Evolutionary conservation across 2,113 vertebrate genomes (phyloP), one percentile per base, ranked within the genome.

Genomic region (Platycercus adscitus): DNA sequence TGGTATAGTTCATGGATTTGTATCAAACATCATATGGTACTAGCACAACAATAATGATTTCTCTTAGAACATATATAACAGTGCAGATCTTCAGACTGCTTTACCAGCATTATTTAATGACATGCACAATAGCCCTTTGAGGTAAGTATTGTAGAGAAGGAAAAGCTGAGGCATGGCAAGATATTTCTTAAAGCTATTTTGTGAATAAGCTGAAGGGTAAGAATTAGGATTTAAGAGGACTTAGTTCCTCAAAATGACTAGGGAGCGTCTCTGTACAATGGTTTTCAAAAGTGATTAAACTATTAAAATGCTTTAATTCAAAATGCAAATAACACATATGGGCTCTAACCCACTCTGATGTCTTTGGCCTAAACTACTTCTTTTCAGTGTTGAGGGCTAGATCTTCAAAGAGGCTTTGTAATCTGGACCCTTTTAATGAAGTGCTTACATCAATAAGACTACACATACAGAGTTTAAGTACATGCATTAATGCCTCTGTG

Each of bases 161-260:
- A 93, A 96, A 97, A 91, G 80, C 88, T 93, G 84, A 95, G 95
- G 77, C 73, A 56, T 5, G 82, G 85, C 73, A 87, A 66, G 88
- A 79, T 72, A 73, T 28, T 88, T 89, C 58, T 76, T 94, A 92
- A 94, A 84, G 73, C 73, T 94, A 35, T 81, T 93, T 94, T 64
- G 72, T 95, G 95, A 91, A 90, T 94, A 96, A 96, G 81, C n/a
- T 15, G 80, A 88, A 92, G 90, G 85, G 86, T 85, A 60, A 93
- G 87, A 95, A 94, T 96, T 95, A 94, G 76, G 93, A 94, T 68
- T 93, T 93, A 96, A 96, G 88, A 91, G 87, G 85, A 96, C 91
- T 93, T 95, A 91, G 68, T 21, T 95, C 52, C 89, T 73, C 86
- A 81, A 43, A 93, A 91, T 89, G 69, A 91, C 73, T 91, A 16